Base-by-base conservation (phyloP, 2,113 vertebrate species). In the Oncorhynchus masou region DNA sequence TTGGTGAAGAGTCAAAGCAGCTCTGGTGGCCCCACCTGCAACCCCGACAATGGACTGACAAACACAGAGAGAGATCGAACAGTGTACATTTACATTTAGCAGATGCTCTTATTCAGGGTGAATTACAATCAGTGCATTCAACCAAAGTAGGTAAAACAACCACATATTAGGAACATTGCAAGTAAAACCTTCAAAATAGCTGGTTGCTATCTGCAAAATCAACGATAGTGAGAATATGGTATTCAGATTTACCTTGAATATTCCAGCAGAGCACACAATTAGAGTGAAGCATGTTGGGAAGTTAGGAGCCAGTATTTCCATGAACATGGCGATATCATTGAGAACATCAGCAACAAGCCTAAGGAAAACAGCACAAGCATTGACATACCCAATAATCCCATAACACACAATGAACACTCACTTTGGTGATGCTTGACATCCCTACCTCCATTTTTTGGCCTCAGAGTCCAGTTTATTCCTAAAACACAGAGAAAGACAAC, bases 381-480 rank as follows among this genome's bases (percentile, higher is more conserved):
- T 25, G 7, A 7, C 4, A 45, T 16, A 12, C 70, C 7, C 70
- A 2, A 66, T 4, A 3, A 19, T 1, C 59, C 66, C 31, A 15
- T 6, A 12, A n/a, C 1, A 22, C 5, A 12, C 2, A n/a, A 11
- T 57, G 25, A 22, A 29, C 11, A 16, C 20, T 5, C 12, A 34
- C 16, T 16, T 34, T 34, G 64, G 2, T 9, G 45, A 31, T 13
- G 3, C 20, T 7, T 15, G 39, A 1, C 1, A 5, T 7, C 6
- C 60, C 25, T 73, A 96, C 95, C 96, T 95, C 96, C 96, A 97
- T 39, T 95, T 95, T 83, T 97, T 97, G 20, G 96, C 96, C 64
- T 97, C 96, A 1, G 96, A 97, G 88, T 97, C 96, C 76, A 97
- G 85, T 81, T 94, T 95, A 88, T 82, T 96, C 90, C 96, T 97